Evolutionary conservation across 2,797 vertebrate species (phyloP).

Genomic region (Artibeus jamaicensis): DNA sequence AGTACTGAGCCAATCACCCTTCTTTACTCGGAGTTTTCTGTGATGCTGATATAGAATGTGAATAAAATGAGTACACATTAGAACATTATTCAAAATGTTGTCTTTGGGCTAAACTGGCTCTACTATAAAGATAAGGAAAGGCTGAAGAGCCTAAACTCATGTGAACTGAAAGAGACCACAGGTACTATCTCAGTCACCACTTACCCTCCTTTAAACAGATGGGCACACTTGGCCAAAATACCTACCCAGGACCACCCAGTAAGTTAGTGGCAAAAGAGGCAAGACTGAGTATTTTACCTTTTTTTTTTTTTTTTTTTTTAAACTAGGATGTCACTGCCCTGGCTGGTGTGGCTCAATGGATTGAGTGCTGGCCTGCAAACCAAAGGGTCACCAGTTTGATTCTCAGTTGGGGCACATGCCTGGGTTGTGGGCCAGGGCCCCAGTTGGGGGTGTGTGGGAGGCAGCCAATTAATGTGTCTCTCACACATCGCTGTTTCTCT

Average conservation of each 20-base stretch:
- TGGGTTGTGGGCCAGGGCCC: too few species aligned
- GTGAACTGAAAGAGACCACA: background rate
- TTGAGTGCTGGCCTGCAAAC: too few species aligned
- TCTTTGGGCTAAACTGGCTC: background rate
- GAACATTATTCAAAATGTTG: background rate
- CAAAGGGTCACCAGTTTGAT: too few species aligned
- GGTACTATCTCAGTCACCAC: background rate
- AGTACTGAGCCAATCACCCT: background rate
- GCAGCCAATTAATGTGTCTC: too few species aligned
- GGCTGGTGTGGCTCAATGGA: too few species aligned
- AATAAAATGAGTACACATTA: background rate
- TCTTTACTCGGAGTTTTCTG: constrained; percentile 29
- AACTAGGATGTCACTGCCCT: background rate
- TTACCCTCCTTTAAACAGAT: background rate
- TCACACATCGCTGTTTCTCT: too few species aligned
- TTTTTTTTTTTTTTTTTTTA: background rate
- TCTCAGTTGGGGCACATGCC: too few species aligned
- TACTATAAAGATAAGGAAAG: background rate
- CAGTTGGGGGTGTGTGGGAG: too few species aligned
- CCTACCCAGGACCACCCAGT: background rate
- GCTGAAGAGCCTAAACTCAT: background rate
- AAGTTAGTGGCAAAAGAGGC: background rate
- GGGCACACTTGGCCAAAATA: background rate
- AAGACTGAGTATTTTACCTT: background rate
- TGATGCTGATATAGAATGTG: constrained; percentile 2